Percentiles rank a stretch among this genome's conserved stretches.
Evolutionary conservation across 2,888 invertebrate genomes (phyloP).

Genomic region (Antheraea assamensis): DNA sequence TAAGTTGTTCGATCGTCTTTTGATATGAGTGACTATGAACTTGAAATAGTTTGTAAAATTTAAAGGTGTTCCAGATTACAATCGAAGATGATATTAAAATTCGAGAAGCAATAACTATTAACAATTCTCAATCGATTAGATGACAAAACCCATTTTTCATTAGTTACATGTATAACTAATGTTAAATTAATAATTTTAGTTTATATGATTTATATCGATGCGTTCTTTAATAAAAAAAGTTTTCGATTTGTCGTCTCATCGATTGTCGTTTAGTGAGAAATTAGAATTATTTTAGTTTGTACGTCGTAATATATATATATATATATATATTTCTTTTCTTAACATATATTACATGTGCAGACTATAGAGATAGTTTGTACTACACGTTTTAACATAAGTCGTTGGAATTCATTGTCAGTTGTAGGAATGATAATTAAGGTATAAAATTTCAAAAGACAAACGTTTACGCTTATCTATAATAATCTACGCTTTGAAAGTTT

Average conservation of each 20-base stretch:
- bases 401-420: not conserved
- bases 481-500: not conserved
- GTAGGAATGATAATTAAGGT: not conserved
- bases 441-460: slow-evolving; percentile 9
- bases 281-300: not conserved
- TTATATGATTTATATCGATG: not conserved
- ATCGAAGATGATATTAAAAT: not conserved
- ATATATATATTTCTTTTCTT: not conserved
- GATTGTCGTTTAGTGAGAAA: not conserved
- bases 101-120: slow-evolving; percentile 1
- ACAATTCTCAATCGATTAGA: not conserved
- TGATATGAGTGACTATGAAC: not conserved
- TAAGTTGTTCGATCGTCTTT: not conserved
- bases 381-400: not conserved
- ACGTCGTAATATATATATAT: not conserved
- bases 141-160: not conserved
- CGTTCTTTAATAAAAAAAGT: not conserved
- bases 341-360: too few relatives aligned
- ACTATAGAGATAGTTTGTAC: not conserved
- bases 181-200: not conserved
- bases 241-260: not conserved
- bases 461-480: not conserved
- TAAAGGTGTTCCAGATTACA: not conserved
- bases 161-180: not conserved
- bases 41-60: not conserved